A percentile compares a stretch with the other conserved stretches of the same genome.
phyloP scores from a whole-genome alignment of 2,888 invertebrate genomes.

The Scaptomyza reducta region DNA sequence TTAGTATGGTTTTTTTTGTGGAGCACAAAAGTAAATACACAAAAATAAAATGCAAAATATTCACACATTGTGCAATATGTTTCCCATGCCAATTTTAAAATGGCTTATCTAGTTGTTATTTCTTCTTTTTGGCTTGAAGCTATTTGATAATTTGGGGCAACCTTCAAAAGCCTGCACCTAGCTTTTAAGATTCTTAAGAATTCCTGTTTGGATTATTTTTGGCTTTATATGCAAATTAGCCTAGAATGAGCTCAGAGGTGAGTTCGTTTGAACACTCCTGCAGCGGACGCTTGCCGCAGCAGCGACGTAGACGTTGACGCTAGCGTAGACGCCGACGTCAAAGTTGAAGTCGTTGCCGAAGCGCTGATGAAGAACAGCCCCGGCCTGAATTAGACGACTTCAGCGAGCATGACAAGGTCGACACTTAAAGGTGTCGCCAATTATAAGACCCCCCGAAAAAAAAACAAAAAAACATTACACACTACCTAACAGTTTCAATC shows the following conservation, averaged over 20 bases:
- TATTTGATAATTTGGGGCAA: constrained; percentile 23
- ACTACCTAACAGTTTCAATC: constrained; percentile 4
- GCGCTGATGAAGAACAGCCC: constrained; percentile 77
- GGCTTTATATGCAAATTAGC: constrained; percentile 52
- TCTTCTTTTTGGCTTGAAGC: constrained; percentile 8
- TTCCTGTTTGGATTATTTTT: constrained; percentile 44
- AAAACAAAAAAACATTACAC: constrained; percentile 1
- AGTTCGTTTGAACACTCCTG: constrained; percentile 25
- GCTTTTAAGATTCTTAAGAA: constrained; percentile 55
- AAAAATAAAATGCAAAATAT: constrained; percentile 1
- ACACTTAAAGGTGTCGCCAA: constrained; percentile 76
- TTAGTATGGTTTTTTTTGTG: constrained; percentile 31
- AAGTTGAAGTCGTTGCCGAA: constrained; percentile 38
- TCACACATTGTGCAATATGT: constrained; percentile 46
- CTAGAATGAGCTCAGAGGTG: constrained; percentile 64
- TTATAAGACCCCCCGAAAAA: constrained; percentile 46
- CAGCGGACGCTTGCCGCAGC: constrained; percentile 23
- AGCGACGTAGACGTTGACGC: constrained; percentile 10
- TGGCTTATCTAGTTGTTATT: neutral
- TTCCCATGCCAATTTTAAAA: constrained; percentile 19
- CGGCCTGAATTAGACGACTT: constrained; percentile 78
- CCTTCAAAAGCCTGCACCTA: constrained; percentile 44
- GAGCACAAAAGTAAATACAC: constrained; percentile 31
- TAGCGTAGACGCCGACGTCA: neutral
- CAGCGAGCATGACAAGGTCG: constrained; percentile 80